phyloP scores from a whole-genome alignment of 2,888 invertebrate species.

The Frankliniella intonsa region DNA sequence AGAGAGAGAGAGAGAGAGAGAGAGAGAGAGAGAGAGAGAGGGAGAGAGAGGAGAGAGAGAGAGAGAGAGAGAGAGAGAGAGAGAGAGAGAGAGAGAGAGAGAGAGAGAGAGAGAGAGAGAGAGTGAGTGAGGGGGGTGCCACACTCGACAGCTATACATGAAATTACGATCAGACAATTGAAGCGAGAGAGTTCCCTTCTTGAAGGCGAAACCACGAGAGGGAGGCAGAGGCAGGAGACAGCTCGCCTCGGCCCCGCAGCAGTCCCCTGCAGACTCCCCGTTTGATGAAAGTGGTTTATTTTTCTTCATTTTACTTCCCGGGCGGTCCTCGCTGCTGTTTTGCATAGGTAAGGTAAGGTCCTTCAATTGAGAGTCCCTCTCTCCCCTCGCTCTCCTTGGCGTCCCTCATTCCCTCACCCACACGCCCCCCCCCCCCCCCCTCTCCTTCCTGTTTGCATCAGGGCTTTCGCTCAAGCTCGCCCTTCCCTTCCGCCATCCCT shows the following conservation, averaged over 20 bases:
- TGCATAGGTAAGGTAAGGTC: slow-evolving; percentile 7
- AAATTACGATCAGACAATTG: too few species aligned
- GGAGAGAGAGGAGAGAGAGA: too few species aligned
- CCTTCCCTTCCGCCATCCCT: background rate
- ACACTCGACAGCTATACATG: too few species aligned
- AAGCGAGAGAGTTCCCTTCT: too few species aligned
- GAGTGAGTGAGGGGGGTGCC: background rate
- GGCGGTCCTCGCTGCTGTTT: background rate
- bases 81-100: too few species aligned
- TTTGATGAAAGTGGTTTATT: background rate
- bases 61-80: too few species aligned
- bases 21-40: too few species aligned
- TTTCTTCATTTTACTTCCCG: background rate
- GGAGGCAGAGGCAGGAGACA: background rate
- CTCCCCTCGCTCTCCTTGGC: background rate
- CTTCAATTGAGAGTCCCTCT: background rate
- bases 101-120: too few species aligned
- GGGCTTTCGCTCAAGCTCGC: background rate
- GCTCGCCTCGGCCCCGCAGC: background rate
- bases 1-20: too few species aligned
- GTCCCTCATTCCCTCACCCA: background rate
- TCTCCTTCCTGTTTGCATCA: background rate
- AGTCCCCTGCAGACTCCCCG: too few species aligned
- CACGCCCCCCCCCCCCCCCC: background rate
- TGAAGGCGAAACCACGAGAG: too few species aligned